Evolutionary conservation across 2,888 invertebrate species (phyloP).

Genomic region (Philonicus albiceps): DNA sequence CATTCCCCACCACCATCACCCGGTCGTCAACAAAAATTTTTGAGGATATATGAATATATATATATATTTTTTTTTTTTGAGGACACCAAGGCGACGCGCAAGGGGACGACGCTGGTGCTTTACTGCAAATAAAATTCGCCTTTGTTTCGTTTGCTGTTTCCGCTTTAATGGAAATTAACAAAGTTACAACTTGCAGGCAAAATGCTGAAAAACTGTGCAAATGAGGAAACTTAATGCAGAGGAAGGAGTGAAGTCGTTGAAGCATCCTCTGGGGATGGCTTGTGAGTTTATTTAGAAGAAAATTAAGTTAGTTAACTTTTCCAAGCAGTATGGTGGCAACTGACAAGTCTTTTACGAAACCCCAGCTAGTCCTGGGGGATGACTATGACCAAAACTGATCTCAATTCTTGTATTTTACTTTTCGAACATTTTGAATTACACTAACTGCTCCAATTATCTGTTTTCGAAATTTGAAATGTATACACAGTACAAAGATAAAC

Average conservation of each 20-base stretch:
- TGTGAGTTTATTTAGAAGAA: background rate
- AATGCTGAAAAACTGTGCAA: background rate
- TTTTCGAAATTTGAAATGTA: background rate
- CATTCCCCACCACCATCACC: no score
- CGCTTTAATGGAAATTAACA: background rate
- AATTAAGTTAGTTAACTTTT: background rate
- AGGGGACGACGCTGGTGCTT: background rate
- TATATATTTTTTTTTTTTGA: background rate
- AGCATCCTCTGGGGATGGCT: background rate
- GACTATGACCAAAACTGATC: background rate
- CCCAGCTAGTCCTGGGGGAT: background rate
- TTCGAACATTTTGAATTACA: background rate
- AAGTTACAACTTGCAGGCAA: background rate
- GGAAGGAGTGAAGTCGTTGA: background rate
- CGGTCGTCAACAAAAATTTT: background rate
- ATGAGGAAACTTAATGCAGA: background rate
- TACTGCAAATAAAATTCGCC: background rate
- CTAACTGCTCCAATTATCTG: background rate
- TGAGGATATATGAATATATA: no score
- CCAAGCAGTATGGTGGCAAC: background rate
- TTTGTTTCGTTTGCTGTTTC: background rate
- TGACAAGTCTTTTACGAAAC: background rate
- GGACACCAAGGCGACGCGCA: background rate
- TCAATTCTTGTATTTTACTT: background rate
- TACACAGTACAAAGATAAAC: background rate